A percentile compares a stretch with the other conserved stretches of the same genome.
phyloP scores from a whole-genome alignment of 2,888 invertebrate genomes.

The Flabesymbios commensalis region DNA sequence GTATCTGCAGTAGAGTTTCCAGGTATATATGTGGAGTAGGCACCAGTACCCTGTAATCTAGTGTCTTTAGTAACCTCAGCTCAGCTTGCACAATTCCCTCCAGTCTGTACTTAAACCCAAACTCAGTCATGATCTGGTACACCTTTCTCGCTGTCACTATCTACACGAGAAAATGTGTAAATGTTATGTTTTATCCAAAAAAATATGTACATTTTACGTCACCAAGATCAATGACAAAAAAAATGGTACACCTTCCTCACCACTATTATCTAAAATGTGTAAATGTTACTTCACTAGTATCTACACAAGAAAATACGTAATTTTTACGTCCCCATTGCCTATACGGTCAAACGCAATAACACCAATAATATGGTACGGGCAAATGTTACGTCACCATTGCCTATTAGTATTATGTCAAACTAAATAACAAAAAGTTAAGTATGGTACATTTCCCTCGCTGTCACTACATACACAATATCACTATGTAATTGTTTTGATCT shows the following conservation, averaged over 20 bases:
- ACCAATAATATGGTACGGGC: no score
- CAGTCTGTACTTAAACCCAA: slow-evolving; percentile 56
- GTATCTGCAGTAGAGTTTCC: slow-evolving; percentile 54
- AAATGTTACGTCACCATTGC: no score
- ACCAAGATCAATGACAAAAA: background rate
- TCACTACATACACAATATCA: no score
- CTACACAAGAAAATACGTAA: no score
- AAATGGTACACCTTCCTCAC: background rate
- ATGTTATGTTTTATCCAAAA: background rate
- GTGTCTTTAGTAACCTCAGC: slow-evolving; percentile 57
- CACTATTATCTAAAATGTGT: background rate
- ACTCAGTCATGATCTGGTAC: slow-evolving; percentile 46
- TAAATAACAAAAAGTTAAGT: no score
- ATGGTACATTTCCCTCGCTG: no score
- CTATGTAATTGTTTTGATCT: no score
- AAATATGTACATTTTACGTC: background rate
- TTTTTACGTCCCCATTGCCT: no score
- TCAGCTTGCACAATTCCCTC: slow-evolving; percentile 61
- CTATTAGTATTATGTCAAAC: no score
- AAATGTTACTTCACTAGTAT: no score
- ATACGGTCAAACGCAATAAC: no score
- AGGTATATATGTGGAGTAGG: slow-evolving; percentile 51
- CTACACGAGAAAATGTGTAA: slow-evolving; percentile 35
- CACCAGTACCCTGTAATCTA: slow-evolving; percentile 48
- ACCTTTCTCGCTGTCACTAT: slow-evolving; percentile 50